Conservation (phyloP, 2,888 invertebrate species). For the Troides oblongomaculatus region DNA sequence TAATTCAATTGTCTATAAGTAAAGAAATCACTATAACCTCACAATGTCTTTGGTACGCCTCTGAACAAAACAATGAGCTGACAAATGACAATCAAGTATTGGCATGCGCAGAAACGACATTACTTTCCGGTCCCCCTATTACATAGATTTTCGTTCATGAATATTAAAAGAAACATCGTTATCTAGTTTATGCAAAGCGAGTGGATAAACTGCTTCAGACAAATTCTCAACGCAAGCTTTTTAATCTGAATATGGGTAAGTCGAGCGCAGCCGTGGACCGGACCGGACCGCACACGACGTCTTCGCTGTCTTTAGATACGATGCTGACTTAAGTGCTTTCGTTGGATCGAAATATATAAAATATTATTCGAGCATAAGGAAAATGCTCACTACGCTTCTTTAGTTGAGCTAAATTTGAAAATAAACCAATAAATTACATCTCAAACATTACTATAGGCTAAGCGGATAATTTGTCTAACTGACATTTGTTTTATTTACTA, state of each 20-base stretch:
- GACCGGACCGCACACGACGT: constrained; percentile 52
- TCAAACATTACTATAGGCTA: too few relatives aligned
- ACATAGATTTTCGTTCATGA: constrained; percentile 26
- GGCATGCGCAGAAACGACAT: too few relatives aligned
- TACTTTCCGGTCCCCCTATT: too few relatives aligned
- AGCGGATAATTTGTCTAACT: too few relatives aligned
- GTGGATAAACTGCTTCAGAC: constrained; percentile 44
- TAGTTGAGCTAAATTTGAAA: too few relatives aligned
- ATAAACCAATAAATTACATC: too few relatives aligned
- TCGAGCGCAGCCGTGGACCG: constrained; percentile 38
- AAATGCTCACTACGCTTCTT: background rate
- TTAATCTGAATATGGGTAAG: constrained; percentile 41
- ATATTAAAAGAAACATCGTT: constrained; percentile 40
- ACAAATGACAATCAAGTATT: too few relatives aligned
- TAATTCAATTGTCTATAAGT: too few relatives aligned
- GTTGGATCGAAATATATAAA: constrained; percentile 6
- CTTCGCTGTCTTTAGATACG: constrained; percentile 25
- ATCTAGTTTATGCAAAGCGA: constrained; percentile 55
- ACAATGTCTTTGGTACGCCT: too few relatives aligned
- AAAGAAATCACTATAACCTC: too few relatives aligned
- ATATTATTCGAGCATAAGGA: constrained; percentile 2
- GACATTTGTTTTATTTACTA: too few relatives aligned
- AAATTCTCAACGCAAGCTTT: constrained; percentile 36
- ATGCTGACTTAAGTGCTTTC: constrained; percentile 20
- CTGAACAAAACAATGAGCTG: too few relatives aligned